Percentiles rank a stretch among this genome's conserved stretches.
These are phyloP conservation scores for Lepus oiostolus DNA, from an alignment of 2,797 vertebrate species.

Conservation along the genomic window DNA sequence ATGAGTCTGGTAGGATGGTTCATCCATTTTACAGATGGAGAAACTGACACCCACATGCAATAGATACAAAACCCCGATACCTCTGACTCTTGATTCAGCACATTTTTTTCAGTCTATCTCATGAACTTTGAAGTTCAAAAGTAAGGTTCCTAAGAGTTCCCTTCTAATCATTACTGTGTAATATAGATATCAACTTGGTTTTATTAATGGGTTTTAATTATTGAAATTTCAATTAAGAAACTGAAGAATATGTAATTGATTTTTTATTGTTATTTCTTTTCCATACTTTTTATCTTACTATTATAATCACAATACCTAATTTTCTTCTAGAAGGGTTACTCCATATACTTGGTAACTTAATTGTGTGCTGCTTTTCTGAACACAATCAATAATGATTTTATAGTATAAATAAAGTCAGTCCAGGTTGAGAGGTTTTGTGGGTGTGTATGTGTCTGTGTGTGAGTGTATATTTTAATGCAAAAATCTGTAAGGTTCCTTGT, in stretches of 20 bases:
- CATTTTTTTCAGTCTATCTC: background rate
- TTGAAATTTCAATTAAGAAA: background rate
- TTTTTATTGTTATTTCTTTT: constrained; percentile 58
- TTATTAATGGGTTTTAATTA: background rate
- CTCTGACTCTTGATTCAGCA: background rate
- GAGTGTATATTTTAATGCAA: background rate
- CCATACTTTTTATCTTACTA: background rate
- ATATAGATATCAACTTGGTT: background rate
- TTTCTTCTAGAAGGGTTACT: background rate
- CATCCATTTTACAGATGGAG: background rate
- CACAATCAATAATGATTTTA: background rate
- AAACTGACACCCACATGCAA: background rate
- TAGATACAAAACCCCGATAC: background rate
- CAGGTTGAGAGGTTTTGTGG: background rate
- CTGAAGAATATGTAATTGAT: background rate
- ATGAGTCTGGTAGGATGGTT: background rate
- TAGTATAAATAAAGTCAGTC: background rate
- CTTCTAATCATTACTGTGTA: background rate
- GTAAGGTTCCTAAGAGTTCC: background rate
- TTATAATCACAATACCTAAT: background rate
- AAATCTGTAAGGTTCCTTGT: background rate
- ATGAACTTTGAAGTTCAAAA: background rate
- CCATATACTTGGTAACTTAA: background rate
- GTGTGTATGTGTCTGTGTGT: background rate
- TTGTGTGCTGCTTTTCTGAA: background rate